Conservation (phyloP, 2,888 invertebrate genomes). For the Sphecodes monilicornis region DNA sequence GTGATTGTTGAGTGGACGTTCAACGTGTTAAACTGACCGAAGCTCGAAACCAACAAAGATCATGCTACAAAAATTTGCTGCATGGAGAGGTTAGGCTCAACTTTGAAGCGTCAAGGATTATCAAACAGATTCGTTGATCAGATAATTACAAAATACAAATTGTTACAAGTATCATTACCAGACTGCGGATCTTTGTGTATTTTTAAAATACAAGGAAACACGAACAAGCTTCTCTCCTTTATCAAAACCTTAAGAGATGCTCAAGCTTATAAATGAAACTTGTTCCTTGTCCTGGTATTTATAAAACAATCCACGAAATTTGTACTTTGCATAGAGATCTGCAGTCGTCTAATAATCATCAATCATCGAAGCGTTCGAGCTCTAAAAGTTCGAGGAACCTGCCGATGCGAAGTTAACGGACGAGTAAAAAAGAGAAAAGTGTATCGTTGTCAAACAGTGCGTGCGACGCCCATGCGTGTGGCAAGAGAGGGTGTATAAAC, state of each 20-base stretch:
- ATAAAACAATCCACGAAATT: not conserved
- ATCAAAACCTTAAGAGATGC: no score
- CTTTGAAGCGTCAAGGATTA: not conserved
- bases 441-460: constrained; percentile 1
- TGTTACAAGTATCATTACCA: not conserved
- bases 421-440: not conserved
- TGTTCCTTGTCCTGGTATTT: not conserved
- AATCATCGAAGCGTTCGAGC: not conserved
- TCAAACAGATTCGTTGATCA: not conserved
- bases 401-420: not conserved
- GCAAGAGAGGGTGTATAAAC: constrained; percentile 45
- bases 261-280: not conserved
- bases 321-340: not conserved
- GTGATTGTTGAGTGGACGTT: no score
- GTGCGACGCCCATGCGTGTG: constrained; percentile 48
- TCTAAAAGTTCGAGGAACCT: not conserved
- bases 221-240: no score
- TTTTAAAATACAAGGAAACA: no score
- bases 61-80: not conserved
- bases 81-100: not conserved
- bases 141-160: not conserved
- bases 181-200: not conserved
- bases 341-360: not conserved
- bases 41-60: no score
- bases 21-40: no score